These are phyloP conservation scores for Sternarchorhynchus goeldii DNA, from an alignment of 2,797 vertebrate genomes.

Conservation along the genomic window DNA sequence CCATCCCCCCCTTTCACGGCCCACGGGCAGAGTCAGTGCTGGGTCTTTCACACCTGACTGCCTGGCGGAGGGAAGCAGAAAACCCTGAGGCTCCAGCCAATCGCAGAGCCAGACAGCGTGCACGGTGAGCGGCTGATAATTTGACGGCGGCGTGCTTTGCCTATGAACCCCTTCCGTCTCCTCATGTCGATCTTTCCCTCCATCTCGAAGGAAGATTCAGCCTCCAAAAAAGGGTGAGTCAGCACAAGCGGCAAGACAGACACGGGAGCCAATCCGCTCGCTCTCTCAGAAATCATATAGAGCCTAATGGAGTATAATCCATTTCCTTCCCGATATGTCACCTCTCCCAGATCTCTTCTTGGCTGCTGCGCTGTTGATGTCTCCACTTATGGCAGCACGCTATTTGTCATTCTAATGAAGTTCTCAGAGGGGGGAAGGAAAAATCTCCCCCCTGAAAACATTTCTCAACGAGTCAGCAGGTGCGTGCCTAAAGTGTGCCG, in stretches of 20 bases:
- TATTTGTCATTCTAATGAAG: conserved; percentile 84
- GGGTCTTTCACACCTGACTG: conserved; percentile 56
- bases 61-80: conserved; percentile 10
- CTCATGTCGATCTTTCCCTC: conserved; percentile 26
- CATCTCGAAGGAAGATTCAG: conserved; percentile 18
- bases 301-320: conserved; percentile 77
- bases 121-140: conserved; percentile 25
- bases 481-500: conserved; percentile 72
- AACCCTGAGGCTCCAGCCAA: conserved; percentile 35
- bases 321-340: conserved; percentile 76
- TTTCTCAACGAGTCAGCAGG: conserved; percentile 79
- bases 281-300: conserved; percentile 71
- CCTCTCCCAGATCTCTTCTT: conserved; percentile 74
- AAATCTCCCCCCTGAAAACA: conserved; percentile 71
- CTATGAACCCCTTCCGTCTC: conserved; percentile 13
- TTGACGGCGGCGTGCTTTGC: conserved; percentile 21
- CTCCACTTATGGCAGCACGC: conserved; percentile 76
- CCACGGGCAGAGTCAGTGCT: neutral
- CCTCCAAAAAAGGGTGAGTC: conserved; percentile 68
- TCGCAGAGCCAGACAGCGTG: conserved; percentile 19
- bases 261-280: conserved; percentile 56
- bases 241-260: conserved; percentile 68
- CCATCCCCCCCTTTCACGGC: conserved; percentile 29
- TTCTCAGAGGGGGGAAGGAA: conserved; percentile 75
- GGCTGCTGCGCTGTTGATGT: conserved; percentile 77